These are phyloP conservation scores for Leptopilina drosophilae DNA, from an alignment of 2,888 invertebrate genomes.

Conservation along the genomic window DNA sequence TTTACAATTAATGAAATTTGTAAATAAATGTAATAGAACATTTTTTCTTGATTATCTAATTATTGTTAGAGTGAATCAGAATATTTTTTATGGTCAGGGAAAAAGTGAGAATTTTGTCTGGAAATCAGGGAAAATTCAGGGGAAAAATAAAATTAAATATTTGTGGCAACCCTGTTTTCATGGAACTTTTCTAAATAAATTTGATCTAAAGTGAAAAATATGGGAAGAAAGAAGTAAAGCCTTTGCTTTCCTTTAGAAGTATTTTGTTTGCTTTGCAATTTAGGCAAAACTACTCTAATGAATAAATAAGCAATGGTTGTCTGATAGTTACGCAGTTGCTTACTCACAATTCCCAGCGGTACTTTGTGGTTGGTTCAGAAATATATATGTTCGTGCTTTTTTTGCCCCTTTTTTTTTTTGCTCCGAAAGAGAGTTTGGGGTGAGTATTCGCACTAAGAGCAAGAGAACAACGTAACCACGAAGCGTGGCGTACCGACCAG, in stretches of 20 bases:
- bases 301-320: neutral
- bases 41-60: no score
- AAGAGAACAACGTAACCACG: conserved; percentile 71
- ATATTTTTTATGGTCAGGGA: no score
- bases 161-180: no score
- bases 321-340: conserved; percentile 12
- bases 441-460: conserved; percentile 73
- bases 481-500: conserved; percentile 62
- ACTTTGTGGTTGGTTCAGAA: neutral
- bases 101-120: no score
- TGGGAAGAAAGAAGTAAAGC: no score
- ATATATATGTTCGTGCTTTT: neutral
- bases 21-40: no score
- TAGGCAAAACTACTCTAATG: neutral
- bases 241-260: neutral
- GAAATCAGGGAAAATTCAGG: no score
- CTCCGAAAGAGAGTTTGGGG: conserved; percentile 50
- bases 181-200: no score
- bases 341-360: conserved; percentile 18
- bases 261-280: conserved; percentile 5
- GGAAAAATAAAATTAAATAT: no score
- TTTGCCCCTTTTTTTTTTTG: neutral
- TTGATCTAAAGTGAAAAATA: no score
- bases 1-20: no score
- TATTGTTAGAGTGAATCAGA: no score